Evolutionary conservation across 2,888 invertebrate genomes (phyloP), one percentile per base, ranked within the genome.

Genomic region (Smittia aterrima): DNA sequence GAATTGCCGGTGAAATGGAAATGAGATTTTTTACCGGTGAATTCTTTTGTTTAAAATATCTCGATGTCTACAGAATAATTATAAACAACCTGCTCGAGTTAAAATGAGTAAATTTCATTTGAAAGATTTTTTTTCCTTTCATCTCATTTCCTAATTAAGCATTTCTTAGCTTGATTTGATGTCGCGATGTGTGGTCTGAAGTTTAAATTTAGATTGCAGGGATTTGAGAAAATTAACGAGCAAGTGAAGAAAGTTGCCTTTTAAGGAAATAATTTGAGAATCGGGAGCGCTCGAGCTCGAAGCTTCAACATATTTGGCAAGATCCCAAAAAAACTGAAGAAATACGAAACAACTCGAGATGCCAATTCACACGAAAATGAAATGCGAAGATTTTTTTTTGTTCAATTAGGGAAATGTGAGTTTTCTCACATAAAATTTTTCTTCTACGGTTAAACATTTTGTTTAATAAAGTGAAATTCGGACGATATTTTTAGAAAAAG

Each of bases 381-480:
- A 47, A 47, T 27, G 64, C 64, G n/a, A 64, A 11, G 1, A n/a
- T 25, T 64, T 64, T 13, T n/a, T 47, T 24, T 64, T 27, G 22
- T 58, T 58, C 58, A 64, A 64, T 64, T 64, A 64, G 25, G 64
- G 64, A 27, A 64, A 64, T 64, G 64, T 64, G 25, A 64, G 25
- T 64, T 64, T 64, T 64, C 27, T 27, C 64, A 27, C 64, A 64
- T 25, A 64, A 2, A 18, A 58, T 58, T 64, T 64, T 27, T 58
- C 24, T 13, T 58, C 7, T 6, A 32, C 32, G 32, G 32, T n/a
- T 6, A 47, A 47, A 4, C n/a, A 27, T 64, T 64, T 27, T 25
- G 24, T 58, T 58, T 58, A 18, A 13, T 58, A 58, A 22, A 58
- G 22, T 13, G 25, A 27, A 64, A 64, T n/a, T 64, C 25, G 27